Evolutionary conservation across 2,888 invertebrate genomes (phyloP), one percentile per base, ranked within the genome.

Genomic region (Erpobdella octoculata): DNA sequence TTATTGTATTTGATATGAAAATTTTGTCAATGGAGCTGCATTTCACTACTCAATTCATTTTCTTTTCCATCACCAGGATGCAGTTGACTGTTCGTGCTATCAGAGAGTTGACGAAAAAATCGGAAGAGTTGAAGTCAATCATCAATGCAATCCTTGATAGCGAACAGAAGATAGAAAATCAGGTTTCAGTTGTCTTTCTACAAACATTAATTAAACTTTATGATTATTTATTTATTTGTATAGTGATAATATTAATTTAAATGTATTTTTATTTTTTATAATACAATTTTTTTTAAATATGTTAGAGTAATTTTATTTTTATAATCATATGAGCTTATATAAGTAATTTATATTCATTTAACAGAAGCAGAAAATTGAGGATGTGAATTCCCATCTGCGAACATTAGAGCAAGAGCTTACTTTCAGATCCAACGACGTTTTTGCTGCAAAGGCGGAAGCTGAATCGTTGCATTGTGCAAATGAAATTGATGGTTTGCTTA

Each of bases 21-120:
- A n/a, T n/a, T n/a, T n/a, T n/a, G n/a, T n/a, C n/a, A n/a, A n/a
- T n/a, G n/a, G n/a, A n/a, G n/a, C n/a, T n/a, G n/a, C n/a, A n/a
- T n/a, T n/a, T n/a, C n/a, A n/a, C n/a, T n/a, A n/a, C n/a, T n/a
- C n/a, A n/a, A n/a, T n/a, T n/a, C n/a, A n/a, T n/a, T n/a, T n/a
- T 62, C 35, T n/a, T 62, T 35, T 31, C 33, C 62, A 62, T 62
- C 62, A 62, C 33, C 62, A 67, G 62, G 35, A 9, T 62, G 15
- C 62, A 62, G 31, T 5, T 62, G 9, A 62, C 62, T 8, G 5
- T 62, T 31, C 1, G 35, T 28, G 62, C 62, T 35, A 35, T 62
- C 31, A 35, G 35, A 28, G 62, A 62, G 18, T n/a, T 62, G 35
- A 62, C 28, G 31, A 18, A 6, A 1, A 62, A 62, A 62, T 31